Evolutionary conservation across 2,113 vertebrate genomes (phyloP), one percentile per base, ranked within the genome.

Genomic region (Eclectus roratus): DNA sequence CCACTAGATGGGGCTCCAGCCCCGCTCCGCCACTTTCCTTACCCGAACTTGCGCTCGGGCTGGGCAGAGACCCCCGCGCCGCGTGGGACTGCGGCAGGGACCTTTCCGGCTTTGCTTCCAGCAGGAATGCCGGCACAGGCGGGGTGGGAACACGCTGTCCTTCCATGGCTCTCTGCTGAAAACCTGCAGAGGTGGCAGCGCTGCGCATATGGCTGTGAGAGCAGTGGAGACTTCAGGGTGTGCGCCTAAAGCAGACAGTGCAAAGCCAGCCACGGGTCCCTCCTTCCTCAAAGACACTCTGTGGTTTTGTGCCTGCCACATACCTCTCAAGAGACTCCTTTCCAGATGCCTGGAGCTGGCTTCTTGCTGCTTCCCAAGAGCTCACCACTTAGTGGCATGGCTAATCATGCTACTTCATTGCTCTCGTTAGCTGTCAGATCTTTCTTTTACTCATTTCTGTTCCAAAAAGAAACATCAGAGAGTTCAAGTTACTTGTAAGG

Each of bases 1-100:
- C 82, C 89, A 3, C 76, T 80, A 91, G 89, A 91, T 46, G 89
- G 89, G 82, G 89, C 89, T 80, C 76, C 56, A 35, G 56, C 33
- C 56, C 33, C 9, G 33, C 56, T 58, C 20, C 33, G 55, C 5
- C 55, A 15, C 55, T 33, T 58, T 3, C 56, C 14, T 20, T 23
- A n/a, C 19, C 21, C 21, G 20, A 16, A 5, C 56, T 15, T 24
- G 21, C 21, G 13, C 17, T 41, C 0, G 53, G 28, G 63, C 5
- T 5, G 0, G 7, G 20, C 70, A 17, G 53, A 0, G 70, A n/a
- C 2, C 44, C 8, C 13, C 61, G 9, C 33, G 1, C 13, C 13
- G 33, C 15, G 3, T 0, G 46, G 39, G 4, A n/a, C 15, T 10
- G 44, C 21, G 14, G 0, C 70, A 2, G 37, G 43, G 23, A 3